phyloP scores from a whole-genome alignment of 2,888 invertebrate genomes.

The Maniola hyperantus region DNA sequence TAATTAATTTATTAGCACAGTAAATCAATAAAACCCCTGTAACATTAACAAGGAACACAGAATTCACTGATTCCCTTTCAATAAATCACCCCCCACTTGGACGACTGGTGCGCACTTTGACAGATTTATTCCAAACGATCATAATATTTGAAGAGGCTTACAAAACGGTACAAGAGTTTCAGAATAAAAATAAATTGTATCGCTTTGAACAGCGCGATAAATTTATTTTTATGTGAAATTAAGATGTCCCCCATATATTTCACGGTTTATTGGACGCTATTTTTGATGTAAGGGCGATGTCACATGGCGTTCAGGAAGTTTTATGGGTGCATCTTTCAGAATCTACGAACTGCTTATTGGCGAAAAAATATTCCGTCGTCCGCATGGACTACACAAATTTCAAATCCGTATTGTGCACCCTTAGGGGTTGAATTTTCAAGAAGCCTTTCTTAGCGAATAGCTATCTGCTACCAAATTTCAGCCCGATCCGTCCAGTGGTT shows the following conservation, averaged over 20 bases:
- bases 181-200: constrained; percentile 63
- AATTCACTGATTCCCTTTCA: constrained; percentile 33
- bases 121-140: constrained; percentile 70
- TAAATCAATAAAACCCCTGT: constrained; percentile 15
- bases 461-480: too few species aligned
- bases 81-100: constrained; percentile 34
- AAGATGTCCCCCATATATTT: constrained; percentile 73
- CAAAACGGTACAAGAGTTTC: constrained; percentile 59
- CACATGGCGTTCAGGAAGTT: constrained; percentile 13
- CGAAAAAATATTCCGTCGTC: neutral
- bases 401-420: too few species aligned
- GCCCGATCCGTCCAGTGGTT: too few species aligned
- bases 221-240: constrained; percentile 76
- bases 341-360: neutral
- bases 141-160: constrained; percentile 70
- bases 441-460: too few species aligned
- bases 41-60: constrained; percentile 6
- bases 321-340: constrained; percentile 8
- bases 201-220: constrained; percentile 60
- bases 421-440: too few species aligned
- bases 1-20: constrained; percentile 18
- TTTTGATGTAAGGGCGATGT: constrained; percentile 42
- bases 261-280: constrained; percentile 61
- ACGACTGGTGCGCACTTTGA: constrained; percentile 49
- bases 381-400: too few species aligned